Conservation (phyloP, 2,113 vertebrate species). For the Epinephelus cyanopodus region DNA sequence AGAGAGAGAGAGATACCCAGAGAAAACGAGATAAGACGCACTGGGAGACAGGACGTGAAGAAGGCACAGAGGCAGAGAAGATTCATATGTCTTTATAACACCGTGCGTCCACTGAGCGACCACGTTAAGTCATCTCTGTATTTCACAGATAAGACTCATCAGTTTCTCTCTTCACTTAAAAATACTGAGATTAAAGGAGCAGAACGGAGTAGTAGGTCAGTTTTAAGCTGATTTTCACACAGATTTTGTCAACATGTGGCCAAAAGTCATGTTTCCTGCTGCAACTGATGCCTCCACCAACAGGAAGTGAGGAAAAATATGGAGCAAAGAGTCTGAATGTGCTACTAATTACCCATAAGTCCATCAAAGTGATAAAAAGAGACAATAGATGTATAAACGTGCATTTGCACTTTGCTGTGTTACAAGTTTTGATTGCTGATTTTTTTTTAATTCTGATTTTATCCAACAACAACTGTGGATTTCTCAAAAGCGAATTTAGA, state of each 20-base stretch:
- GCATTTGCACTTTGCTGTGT: background rate
- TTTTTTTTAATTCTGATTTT: background rate
- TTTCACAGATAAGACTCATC: slow-evolving; percentile 26
- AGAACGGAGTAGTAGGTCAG: background rate
- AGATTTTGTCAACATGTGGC: background rate
- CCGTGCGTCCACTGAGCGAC: slow-evolving; percentile 3
- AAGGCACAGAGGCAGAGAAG: slow-evolving; percentile 32
- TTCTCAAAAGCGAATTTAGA: no score
- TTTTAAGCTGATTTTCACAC: background rate
- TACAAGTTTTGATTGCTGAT: background rate
- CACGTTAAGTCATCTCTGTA: background rate
- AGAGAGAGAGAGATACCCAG: slow-evolving; percentile 18
- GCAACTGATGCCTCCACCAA: background rate
- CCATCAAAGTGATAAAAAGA: background rate
- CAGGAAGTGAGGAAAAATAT: background rate
- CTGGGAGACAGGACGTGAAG: slow-evolving; percentile 28
- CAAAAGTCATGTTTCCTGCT: background rate
- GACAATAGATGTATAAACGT: background rate
- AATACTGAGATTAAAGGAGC: background rate
- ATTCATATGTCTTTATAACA: slow-evolving; percentile 40
- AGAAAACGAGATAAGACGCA: slow-evolving; percentile 40
- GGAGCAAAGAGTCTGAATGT: background rate
- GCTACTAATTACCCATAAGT: no score
- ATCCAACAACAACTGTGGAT: no score
- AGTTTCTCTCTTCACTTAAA: slow-evolving; percentile 27